Conservation (phyloP, 2,888 invertebrate species). For the Cordilura impudica region DNA sequence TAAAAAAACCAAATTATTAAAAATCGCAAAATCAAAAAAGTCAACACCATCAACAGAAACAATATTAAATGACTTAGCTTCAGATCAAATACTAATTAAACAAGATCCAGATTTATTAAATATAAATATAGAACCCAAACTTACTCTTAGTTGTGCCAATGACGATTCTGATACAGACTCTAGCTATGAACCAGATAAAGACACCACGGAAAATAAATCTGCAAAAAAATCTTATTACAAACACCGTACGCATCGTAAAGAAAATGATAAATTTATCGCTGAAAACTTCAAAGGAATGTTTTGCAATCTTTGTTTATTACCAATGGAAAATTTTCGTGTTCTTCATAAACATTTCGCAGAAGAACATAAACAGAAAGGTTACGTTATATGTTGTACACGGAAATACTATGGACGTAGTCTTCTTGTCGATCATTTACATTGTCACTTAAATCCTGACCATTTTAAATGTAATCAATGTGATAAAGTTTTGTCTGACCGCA, state of each 20-base stretch:
- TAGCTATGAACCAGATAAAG: conserved; percentile 63
- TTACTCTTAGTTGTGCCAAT: conserved; percentile 3
- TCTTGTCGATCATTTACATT: conserved; percentile 71
- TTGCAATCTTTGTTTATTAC: conserved; percentile 68
- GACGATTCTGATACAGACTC: conserved; percentile 54
- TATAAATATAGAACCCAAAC: background rate
- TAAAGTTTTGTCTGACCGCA: conserved; percentile 68
- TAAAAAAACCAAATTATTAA: background rate
- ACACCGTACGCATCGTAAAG: conserved; percentile 66
- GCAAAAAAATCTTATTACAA: conserved; percentile 69
- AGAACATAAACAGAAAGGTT: conserved; percentile 70
- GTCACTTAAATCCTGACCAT: conserved; percentile 72
- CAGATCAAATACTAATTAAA: conserved; percentile 54
- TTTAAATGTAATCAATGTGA: conserved; percentile 71
- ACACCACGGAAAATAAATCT: conserved; percentile 66
- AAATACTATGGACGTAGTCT: conserved; percentile 69
- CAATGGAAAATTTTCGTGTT: conserved; percentile 69
- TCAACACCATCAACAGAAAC: conserved; percentile 6
- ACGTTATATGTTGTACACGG: conserved; percentile 70
- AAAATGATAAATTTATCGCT: conserved; percentile 70
- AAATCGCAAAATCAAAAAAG: background rate
- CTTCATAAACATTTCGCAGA: conserved; percentile 69
- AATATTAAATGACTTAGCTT: conserved; percentile 13
- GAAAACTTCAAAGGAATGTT: conserved; percentile 69
- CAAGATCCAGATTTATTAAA: conserved; percentile 1